These are phyloP conservation scores for Morpho deidamia DNA, from an alignment of 2,888 invertebrate species.

Conservation along the genomic window DNA sequence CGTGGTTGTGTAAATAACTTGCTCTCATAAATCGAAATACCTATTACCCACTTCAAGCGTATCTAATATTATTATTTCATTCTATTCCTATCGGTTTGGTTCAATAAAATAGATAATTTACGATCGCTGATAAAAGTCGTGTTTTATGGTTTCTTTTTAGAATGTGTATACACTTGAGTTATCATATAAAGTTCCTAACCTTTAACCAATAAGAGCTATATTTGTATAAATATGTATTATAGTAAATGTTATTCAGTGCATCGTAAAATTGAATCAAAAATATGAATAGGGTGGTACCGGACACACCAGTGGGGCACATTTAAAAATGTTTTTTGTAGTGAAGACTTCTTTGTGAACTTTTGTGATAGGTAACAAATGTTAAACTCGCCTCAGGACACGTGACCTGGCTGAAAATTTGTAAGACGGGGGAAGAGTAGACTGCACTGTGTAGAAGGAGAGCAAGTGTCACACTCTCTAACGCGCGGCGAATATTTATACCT, in stretches of 20 bases:
- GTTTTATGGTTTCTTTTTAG: constrained; percentile 5
- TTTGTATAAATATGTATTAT: not conserved
- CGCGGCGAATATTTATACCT: no score
- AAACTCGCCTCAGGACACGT: no score
- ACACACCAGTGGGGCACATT: not conserved
- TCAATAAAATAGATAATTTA: constrained; percentile 22
- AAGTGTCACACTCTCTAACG: no score
- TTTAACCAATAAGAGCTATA: not conserved
- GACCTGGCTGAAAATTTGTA: no score
- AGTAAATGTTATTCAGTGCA: not conserved
- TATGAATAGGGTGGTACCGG: not conserved
- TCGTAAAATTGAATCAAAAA: not conserved
- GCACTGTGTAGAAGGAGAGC: no score
- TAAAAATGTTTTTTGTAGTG: no score
- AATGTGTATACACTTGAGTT: not conserved
- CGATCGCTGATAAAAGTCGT: constrained; percentile 14
- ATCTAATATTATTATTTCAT: not conserved
- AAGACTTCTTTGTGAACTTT: no score
- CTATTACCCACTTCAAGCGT: not conserved
- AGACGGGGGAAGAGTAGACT: no score
- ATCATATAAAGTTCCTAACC: not conserved
- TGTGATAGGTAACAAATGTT: no score
- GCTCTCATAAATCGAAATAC: not conserved
- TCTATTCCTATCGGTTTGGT: constrained; percentile 10
- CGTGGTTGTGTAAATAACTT: not conserved